Base-by-base conservation (phyloP, 2,888 invertebrate species). In the Caenorhabditis sinica region DNA sequence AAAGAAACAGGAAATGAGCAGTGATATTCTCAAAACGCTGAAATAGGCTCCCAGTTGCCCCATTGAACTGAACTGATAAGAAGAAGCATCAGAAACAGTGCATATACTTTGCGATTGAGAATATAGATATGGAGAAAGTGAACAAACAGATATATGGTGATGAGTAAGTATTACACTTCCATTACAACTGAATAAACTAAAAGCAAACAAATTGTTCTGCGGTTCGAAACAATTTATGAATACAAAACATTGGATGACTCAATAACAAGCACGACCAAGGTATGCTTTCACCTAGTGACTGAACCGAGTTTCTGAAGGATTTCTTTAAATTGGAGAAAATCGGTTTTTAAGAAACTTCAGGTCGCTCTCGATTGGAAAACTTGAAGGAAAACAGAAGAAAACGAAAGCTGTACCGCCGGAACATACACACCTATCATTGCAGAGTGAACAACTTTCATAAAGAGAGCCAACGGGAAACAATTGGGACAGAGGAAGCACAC, bases 341-440 rank as follows among this genome's bases (percentile, higher is more conserved):
- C n/a, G n/a, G n/a, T n/a, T n/a, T n/a, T n/a, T n/a, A n/a, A n/a
- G n/a, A n/a, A n/a, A n/a, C n/a, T n/a, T n/a, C n/a, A n/a, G n/a
- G n/a, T n/a, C n/a, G n/a, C n/a, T n/a, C n/a, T n/a, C n/a, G 33
- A 36, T 11, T 40, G 9, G 23, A 71, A 20, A 15, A 20, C 28
- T 25, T 2, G 49, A 69, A 74, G 60, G 61, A 20, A 17, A 60
- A 15, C 25, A 28, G 25, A 15, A 45, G 61, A n/a, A 72, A 63
- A 71, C 30, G 0, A 1, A 20, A 53, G 60, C n/a, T 56, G 56
- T 40, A 20, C 15, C 28, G 11, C 74, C 76, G 82, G 82, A 82
- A 82, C 76, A 82, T 76, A 76, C 76, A 76, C 82, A 82, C 82
- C 82, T 82, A 82, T 82, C 82, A 82, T 82, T 51, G 11, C 65